Evolutionary conservation across 2,888 invertebrate genomes (phyloP).

Genomic region (Atethmia centrago): DNA sequence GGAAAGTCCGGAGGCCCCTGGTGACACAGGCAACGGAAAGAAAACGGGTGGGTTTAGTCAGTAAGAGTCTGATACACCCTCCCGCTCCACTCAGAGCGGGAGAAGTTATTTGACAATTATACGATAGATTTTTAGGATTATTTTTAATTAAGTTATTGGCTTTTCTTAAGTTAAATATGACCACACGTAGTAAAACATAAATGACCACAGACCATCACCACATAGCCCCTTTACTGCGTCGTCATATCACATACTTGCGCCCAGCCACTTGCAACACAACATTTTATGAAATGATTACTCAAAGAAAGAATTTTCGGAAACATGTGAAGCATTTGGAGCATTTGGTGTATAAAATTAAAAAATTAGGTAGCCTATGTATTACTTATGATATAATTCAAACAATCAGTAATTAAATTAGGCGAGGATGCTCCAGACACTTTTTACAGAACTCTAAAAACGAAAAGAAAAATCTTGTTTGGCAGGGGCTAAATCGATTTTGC

Average conservation of each 20-base stretch:
- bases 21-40: no score
- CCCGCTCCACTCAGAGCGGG: no score
- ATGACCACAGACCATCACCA: neutral
- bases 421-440: neutral
- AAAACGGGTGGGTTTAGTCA: no score
- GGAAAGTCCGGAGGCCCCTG: no score
- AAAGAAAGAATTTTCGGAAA: neutral
- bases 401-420: neutral
- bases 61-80: no score
- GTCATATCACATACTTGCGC: neutral
- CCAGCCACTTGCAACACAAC: no score
- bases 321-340: neutral
- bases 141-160: no score
- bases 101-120: no score
- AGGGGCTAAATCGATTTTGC: constrained; percentile 2
- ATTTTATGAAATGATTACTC: neutral
- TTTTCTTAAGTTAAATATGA: neutral
- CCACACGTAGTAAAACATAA: neutral
- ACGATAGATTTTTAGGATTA: no score
- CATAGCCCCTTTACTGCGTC: neutral
- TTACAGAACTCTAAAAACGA: neutral
- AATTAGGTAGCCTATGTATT: neutral
- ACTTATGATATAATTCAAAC: neutral
- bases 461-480: constrained; percentile 2
- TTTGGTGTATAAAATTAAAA: neutral